Conservation (phyloP, 2,888 invertebrate species). For the Drosophila crucigera region DNA sequence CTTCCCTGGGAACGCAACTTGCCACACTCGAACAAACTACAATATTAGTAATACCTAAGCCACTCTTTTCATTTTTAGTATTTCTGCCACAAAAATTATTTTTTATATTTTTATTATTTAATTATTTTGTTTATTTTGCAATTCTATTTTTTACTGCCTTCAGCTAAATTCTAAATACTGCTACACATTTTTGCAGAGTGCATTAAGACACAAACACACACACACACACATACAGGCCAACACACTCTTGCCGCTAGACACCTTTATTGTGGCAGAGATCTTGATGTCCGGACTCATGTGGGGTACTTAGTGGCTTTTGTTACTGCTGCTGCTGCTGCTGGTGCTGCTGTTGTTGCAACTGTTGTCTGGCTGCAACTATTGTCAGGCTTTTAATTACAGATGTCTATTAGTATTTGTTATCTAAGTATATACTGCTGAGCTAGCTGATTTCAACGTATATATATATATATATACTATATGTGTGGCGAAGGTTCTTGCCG, state of each 20-base stretch:
- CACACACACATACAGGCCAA: conserved; percentile 6
- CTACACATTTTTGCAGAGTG: conserved; percentile 3
- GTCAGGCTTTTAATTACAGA: conserved; percentile 69
- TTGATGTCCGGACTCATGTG: conserved; percentile 67
- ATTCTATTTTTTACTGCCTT: no score
- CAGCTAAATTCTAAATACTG: not conserved
- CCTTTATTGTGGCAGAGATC: conserved; percentile 66
- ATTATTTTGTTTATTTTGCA: no score
- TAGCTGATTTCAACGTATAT: not conserved
- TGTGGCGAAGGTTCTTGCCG: conserved; percentile 2
- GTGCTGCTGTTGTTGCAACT: conserved; percentile 1
- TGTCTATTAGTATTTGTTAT: conserved; percentile 52
- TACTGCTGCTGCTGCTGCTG: not conserved
- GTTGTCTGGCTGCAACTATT: conserved; percentile 52
- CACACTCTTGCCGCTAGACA: conserved; percentile 54
- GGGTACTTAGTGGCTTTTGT: conserved; percentile 53
- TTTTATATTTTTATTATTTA: not conserved
- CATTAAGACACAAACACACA: conserved; percentile 16
- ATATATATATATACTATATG: not conserved
- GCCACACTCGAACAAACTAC: not conserved
- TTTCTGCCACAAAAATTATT: no score
- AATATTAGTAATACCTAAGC: not conserved
- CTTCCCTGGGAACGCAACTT: conserved; percentile 22
- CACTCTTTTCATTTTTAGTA: no score
- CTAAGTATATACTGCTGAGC: conserved; percentile 23